Percentiles rank a stretch among this genome's conserved stretches.
Conservation (phyloP, 1,140 invertebrate genomes). For the Magallana ariakensis region DNA sequence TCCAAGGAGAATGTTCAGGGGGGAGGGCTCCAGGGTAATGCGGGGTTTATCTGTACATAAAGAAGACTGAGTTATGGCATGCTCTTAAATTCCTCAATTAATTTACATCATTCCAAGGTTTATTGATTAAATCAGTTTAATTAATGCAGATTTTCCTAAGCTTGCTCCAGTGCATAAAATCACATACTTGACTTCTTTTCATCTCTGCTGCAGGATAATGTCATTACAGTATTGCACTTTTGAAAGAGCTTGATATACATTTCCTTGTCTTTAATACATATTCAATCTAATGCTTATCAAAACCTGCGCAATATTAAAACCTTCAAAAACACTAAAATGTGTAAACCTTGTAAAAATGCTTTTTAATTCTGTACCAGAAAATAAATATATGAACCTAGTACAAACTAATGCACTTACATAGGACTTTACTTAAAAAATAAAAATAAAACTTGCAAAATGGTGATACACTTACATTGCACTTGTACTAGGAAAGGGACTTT, state of each 20-base stretch:
- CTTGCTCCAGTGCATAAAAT: neutral
- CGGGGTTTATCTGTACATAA: slow-evolving; percentile 61
- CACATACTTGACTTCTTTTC: neutral
- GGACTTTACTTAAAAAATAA: too few species aligned
- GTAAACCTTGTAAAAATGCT: too few species aligned
- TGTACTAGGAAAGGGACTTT: slow-evolving; percentile 48
- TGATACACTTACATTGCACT: slow-evolving; percentile 63
- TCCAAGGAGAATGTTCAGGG: slow-evolving; percentile 52
- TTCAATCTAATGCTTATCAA: too few species aligned
- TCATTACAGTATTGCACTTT: neutral
- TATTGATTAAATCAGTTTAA: neutral
- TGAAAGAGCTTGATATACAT: neutral
- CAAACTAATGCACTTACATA: too few species aligned
- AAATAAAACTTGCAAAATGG: neutral
- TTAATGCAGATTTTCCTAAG: slow-evolving; percentile 1
- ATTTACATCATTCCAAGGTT: slow-evolving; percentile 5
- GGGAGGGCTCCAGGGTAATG: slow-evolving; percentile 58
- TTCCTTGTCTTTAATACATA: too few species aligned
- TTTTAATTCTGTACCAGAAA: too few species aligned
- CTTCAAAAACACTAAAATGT: too few species aligned
- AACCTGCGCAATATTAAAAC: too few species aligned
- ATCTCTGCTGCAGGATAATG: neutral
- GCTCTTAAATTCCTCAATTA: neutral
- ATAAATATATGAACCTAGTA: too few species aligned
- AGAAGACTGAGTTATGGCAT: neutral